Conservation (phyloP, 53 echinoderm and acorn worm species). For the Zoroaster sp. region DNA sequence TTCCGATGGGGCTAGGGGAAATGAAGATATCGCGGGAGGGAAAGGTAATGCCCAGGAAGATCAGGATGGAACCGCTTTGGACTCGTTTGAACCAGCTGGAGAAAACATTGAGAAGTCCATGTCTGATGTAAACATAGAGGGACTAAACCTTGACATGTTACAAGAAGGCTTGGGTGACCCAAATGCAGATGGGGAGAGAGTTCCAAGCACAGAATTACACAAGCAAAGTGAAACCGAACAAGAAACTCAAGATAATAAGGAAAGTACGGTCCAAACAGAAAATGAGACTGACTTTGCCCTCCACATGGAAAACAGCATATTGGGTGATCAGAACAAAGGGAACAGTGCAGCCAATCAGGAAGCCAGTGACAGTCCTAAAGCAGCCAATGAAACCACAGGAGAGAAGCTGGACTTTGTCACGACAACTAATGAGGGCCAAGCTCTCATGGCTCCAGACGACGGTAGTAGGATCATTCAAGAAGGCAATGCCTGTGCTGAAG, state of each 20-base stretch:
- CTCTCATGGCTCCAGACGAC: neutral
- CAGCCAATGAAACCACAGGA: neutral
- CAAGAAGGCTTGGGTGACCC: no score
- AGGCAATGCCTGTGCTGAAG: neutral
- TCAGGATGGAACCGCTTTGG: no score
- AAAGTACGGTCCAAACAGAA: neutral
- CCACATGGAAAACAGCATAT: neutral
- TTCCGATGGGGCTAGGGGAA: no score
- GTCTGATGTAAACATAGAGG: no score
- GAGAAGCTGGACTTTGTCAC: neutral
- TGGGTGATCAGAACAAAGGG: neutral
- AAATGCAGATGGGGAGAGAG: no score
- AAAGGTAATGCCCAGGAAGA: no score
- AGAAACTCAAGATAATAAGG: neutral
- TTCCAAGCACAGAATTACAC: no score
- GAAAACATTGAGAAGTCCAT: no score
- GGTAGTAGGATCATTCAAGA: neutral
- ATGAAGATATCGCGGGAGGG: no score
- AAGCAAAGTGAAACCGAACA: no score
- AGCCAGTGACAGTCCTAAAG: neutral
- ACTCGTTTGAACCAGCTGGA: no score
- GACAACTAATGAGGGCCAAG: neutral
- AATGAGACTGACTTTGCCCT: neutral
- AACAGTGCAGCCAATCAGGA: neutral
- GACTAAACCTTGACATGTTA: no score